These are phyloP conservation scores for Polietes domitor DNA, from an alignment of 2,888 invertebrate genomes.

Conservation along the genomic window DNA sequence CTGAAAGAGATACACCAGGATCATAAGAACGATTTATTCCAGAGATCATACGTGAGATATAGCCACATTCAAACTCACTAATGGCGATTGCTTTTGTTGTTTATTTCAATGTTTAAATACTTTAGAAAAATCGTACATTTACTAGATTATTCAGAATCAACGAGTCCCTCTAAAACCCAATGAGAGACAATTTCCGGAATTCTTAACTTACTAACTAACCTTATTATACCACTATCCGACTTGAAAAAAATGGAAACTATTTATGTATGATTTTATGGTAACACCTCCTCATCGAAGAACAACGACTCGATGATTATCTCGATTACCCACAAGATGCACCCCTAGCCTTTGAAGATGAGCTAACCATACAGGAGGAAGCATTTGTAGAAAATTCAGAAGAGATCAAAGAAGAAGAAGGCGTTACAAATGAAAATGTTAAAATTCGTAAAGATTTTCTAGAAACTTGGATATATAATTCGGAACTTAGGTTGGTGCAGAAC, in stretches of 20 bases:
- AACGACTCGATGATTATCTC: slow-evolving; percentile 16
- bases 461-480: slow-evolving; percentile 85
- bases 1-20: too few relatives aligned
- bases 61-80: too few relatives aligned
- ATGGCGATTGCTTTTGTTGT: too few relatives aligned
- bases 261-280: neutral
- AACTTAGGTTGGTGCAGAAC: slow-evolving; percentile 64
- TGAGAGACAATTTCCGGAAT: neutral
- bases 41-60: too few relatives aligned
- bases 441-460: slow-evolving; percentile 84
- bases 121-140: too few relatives aligned
- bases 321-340: slow-evolving; percentile 45
- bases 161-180: too few relatives aligned
- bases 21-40: too few relatives aligned
- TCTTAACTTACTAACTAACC: neutral
- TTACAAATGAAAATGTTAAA: slow-evolving; percentile 71
- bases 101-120: too few relatives aligned
- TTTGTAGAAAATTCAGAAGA: neutral
- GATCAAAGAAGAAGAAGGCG: neutral
- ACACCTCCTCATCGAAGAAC: neutral
- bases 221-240: neutral
- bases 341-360: neutral
- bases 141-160: too few relatives aligned
- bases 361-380: neutral
- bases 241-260: neutral